A percentile compares a stretch with the other conserved stretches of the same genome.
phyloP scores from a whole-genome alignment of 2,113 vertebrate genomes.

The Eonycteris spelaea region DNA sequence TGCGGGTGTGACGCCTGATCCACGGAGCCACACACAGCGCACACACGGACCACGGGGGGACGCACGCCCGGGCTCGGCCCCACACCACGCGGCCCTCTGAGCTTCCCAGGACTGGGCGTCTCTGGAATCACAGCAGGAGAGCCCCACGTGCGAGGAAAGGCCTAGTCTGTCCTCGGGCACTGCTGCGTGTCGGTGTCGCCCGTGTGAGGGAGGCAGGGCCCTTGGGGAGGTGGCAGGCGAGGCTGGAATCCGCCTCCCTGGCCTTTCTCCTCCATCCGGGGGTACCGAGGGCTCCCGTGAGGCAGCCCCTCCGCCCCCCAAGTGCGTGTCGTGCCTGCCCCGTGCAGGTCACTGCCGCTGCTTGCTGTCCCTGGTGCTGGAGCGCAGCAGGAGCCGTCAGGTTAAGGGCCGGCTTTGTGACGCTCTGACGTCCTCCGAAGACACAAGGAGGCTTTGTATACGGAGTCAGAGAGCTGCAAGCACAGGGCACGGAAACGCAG shows the following conservation, averaged over 20 bases:
- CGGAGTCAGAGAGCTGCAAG: neutral
- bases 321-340: rapidly evolving
- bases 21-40: too few species aligned
- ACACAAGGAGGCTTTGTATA: rapidly evolving
- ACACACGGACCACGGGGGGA: rapidly evolving
- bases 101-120: neutral
- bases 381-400: rapidly evolving
- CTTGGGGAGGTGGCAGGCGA: neutral
- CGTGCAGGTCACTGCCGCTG: too few species aligned
- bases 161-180: rapidly evolving
- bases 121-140: neutral
- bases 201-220: rapidly evolving
- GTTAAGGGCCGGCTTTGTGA: rapidly evolving
- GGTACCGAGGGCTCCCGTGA: neutral
- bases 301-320: neutral
- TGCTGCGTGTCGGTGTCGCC: rapidly evolving
- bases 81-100: neutral
- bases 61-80: rapidly evolving
- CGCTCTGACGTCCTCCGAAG: neutral
- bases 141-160: rapidly evolving
- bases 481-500: neutral
- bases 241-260: rapidly evolving
- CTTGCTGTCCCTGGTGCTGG: too few species aligned
- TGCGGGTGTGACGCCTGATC: neutral
- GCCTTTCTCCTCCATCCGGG: too few species aligned